Percentiles rank a stretch among this genome's conserved stretches.
phyloP scores from a whole-genome alignment of 2,888 invertebrate genomes.

The Uropetala carovei region DNA sequence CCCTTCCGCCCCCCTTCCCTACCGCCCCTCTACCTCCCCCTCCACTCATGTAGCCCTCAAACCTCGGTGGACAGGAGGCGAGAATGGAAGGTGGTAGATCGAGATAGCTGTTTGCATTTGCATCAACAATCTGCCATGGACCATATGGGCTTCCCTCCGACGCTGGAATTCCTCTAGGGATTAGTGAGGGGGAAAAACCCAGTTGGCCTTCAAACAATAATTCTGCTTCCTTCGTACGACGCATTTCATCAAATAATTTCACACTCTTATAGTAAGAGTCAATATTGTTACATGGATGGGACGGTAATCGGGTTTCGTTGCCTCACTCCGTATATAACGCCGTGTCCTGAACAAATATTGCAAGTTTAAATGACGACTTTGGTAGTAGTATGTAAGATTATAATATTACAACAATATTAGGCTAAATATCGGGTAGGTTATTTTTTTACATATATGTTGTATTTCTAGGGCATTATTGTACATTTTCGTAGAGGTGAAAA shows the following conservation, averaged over 20 bases:
- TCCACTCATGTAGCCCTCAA: neutral
- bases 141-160: neutral
- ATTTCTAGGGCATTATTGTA: too few species aligned
- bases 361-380: too few species aligned
- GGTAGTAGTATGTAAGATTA: too few species aligned
- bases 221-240: neutral
- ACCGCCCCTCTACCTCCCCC: neutral
- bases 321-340: neutral
- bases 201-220: neutral
- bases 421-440: too few species aligned
- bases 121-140: conserved; percentile 35
- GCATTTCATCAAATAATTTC: conserved; percentile 9
- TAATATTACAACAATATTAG: too few species aligned
- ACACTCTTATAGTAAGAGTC: neutral
- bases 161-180: neutral
- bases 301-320: neutral
- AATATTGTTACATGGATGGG: neutral
- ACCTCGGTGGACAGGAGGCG: neutral
- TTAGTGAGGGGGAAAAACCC: neutral
- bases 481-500: too few species aligned
- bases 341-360: neutral
- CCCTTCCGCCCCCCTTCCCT: neutral
- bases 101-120: conserved; percentile 1
- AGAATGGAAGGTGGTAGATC: too few species aligned
- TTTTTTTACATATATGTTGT: too few species aligned